Evolutionary conservation across 2,113 vertebrate genomes (phyloP), one percentile per base, ranked within the genome.

Genomic region (Nycticorax nycticorax): DNA sequence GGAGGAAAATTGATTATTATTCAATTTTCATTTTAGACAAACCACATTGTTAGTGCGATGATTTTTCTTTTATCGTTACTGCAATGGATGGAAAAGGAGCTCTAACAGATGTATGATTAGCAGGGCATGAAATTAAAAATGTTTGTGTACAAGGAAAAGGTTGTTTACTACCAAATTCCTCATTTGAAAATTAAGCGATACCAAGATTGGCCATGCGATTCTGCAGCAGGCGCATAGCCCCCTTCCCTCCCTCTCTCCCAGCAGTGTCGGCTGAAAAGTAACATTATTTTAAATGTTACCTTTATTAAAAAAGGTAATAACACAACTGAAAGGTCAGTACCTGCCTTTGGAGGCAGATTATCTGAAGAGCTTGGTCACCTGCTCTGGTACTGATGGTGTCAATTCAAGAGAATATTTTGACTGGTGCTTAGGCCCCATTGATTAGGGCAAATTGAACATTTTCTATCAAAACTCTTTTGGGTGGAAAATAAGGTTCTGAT

Each of bases 71-170:
- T 95, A 92, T 96, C 41, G 1, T 85, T 94, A 77, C 64, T 74
- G 63, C 50, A 69, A 9, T 50, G 91, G 95, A 94, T 96, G 80
- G 94, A 95, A 95, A 96, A 96, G 89, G 85, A 96, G 94, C 93
- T 97, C 92, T 96, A 96, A 97, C 98, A 98, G 97, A 98, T 98
- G 98, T 98, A 98, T 97, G 98, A 97, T 98, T 98, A 98, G 97
- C 98, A 97, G 88, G 97, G 97, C 96, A 96, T 98, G 98, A 98
- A 98, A 98, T 98, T 98, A 97, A 98, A 98, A 98, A 97, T 97
- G 94, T 97, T 98, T 95, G 95, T 94, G 84, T 93, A 95, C 90
- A 98, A 95, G 94, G 87, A 95, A 96, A 96, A 96, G 93, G 88
- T 97, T 97, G 98, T 98, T 98, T 98, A 96, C 92, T 94, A 97